Base-by-base conservation (phyloP, 92 coral and sea anemone species). In the Hydrozoanthus gracilis region DNA sequence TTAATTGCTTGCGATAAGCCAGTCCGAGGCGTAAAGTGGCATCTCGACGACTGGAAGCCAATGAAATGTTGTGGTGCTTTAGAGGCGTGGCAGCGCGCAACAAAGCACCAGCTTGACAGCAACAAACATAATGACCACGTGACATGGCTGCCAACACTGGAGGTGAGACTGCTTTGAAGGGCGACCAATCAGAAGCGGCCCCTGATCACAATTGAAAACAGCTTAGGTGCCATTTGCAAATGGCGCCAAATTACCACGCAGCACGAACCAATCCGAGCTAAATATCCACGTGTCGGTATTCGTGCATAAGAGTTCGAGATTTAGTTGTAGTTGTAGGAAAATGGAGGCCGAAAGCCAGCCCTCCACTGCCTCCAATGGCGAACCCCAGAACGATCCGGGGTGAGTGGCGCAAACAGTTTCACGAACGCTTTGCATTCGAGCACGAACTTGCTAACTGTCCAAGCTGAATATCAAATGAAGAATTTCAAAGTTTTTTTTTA, bases 311-410 rank as follows among this genome's bases (percentile, higher is more conserved):
- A 91, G 88, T 94, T 88, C 87, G 86, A 91, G 98, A 68, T 89
- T 90, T 95, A 95, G 98, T 93, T 91, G 98, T 95, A 95, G 98
- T 95, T 95, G 97, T 97, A 97, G 99, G 86, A 95, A 93, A 92
- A 97, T 97, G 99, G 99, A 95, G 96, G 96, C 89, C 80, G 98
- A 93, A 83, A 91, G 92, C 88, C 91, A 92, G 94, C 84, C 99
- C 96, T 93, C 98, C 83, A 90, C 93, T 78, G 94, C 92, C 94
- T 88, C 97, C 92, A 95, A 92, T 88, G 89, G 87, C 93, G 99
- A 97, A 83, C 95, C 94, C 86, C 91, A 91, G 90, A 95, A 95
- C 90, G 99, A 95, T 87, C 99, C 99, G 66, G 99, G 99, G 99
- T 97, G 87, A 89, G 94, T 89, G 49, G 56, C 35, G 82, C 48